Base-by-base conservation (phyloP, 1,140 invertebrate genomes). In the Eciton burchellii region DNA sequence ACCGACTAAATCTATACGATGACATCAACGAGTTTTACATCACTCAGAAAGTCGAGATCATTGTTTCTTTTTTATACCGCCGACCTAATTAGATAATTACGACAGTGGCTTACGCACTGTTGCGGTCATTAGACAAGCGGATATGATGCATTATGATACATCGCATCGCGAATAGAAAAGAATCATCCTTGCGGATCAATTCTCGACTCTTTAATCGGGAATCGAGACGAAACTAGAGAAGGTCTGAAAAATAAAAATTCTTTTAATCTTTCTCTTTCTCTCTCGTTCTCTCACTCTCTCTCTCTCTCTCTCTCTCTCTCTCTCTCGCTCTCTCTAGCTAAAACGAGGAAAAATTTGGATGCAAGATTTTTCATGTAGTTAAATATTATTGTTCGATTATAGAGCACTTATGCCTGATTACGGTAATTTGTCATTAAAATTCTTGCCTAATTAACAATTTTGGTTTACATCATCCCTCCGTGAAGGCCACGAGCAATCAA, bases 21-120 rank as follows among this genome's bases (percentile, higher is more conserved):
- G 84, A 84, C 84, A 83, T 86, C 76, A 72, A 77, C 70, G 35
- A 68, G 82, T 77, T 35, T 71, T 62, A 49, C n/a, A 45, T 66
- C 73, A 72, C 14, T 47, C n/a, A 29, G 52, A 26, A 52, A 41
- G 21, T 21, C 63, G 68, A 21, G 62, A 86, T 71, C 24, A 63
- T 73, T 47, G 52, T 49, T 59, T 86, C n/a, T 47, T 82, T 86
- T 84, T 84, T 72, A 73, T 14, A 35, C 21, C 45, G 49, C 16
- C 57, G 76, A 87, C 82, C 86, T 62, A 87, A 88, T 88, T 87
- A 84, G 65, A 66, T 59, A 84, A 88, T 84, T 87, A 72, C 59
- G 45, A 72, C 35, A 68, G 29, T 77, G 56, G 65, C 77, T 87
- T 47, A 52, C 59, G 6, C 59, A 66, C 56, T 79, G 65, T 76